Conservation (phyloP, 2,797 vertebrate genomes). For the Eulemur coronatus region DNA sequence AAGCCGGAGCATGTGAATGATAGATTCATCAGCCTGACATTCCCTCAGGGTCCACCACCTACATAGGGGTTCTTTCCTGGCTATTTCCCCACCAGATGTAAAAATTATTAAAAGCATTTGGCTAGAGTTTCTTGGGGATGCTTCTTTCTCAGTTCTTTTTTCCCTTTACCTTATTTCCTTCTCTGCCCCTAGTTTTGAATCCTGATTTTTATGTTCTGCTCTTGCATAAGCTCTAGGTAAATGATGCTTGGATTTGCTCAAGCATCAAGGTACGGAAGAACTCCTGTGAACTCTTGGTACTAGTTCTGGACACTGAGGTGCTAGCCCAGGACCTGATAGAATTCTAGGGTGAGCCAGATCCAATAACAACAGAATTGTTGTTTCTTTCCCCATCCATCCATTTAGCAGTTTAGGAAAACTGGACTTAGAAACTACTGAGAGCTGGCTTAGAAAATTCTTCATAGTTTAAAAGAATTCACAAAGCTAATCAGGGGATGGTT, state of each 20-base stretch:
- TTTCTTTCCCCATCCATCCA: neutral
- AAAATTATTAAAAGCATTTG: slow-evolving; percentile 71
- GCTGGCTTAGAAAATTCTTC: neutral
- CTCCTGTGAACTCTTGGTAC: neutral
- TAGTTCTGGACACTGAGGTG: neutral
- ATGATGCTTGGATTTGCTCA: neutral
- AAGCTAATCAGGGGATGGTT: neutral
- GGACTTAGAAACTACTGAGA: neutral
- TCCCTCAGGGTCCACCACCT: slow-evolving; percentile 55
- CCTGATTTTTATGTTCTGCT: slow-evolving; percentile 15
- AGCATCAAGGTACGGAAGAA: neutral
- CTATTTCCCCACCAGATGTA: slow-evolving; percentile 73
- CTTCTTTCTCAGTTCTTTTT: slow-evolving; percentile 39
- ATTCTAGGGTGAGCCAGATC: neutral
- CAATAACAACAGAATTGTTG: neutral
- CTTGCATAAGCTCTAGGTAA: neutral
- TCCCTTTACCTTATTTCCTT: neutral
- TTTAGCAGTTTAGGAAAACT: neutral
- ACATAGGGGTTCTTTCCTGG: slow-evolving; percentile 63
- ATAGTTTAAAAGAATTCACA: neutral
- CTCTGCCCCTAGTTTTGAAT: neutral
- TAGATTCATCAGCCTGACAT: slow-evolving; percentile 68
- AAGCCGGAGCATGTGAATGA: slow-evolving; percentile 55
- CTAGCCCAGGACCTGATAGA: neutral
- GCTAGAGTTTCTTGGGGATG: slow-evolving; percentile 47